Evolutionary conservation across 1,140 invertebrate genomes (phyloP), one percentile per base, ranked within the genome.

Genomic region (Drosophila grimshawi): DNA sequence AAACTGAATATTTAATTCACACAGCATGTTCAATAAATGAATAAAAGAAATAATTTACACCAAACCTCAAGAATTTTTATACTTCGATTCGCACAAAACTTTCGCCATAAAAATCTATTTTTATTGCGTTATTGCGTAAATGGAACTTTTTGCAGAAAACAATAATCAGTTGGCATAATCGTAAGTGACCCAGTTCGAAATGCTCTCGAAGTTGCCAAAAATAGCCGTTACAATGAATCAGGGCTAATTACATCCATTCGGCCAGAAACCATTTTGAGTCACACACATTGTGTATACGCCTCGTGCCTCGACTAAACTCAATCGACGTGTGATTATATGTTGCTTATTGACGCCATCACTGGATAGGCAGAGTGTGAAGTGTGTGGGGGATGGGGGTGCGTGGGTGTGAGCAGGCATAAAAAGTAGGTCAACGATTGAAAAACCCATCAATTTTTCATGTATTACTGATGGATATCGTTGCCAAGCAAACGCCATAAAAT

Each of bases 1-100:
- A 65, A 51, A 53, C 53, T 72, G 69, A 69, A 11, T 37, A 62
- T 69, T 62, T 69, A 46, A 69, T 57, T 69, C 71, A 55, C 71
- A 69, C 49, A 76, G 39, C 64, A 72, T 81, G 73, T 86, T 86
- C 80, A 88, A 88, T 88, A 88, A 88, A 88, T 73, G 55, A 88
- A 88, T 88, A 88, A 88, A 88, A 70, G 55, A 80, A 88, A 88
- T 88, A 82, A 88, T 88, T 88, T 88, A 88, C 83, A 86, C 81
- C 74, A 80, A 53, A 62, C 3, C 19, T 11, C 60, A 49, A 35
- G 29, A n/a, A 7, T 29, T 52, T 19, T 49, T 41, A 41, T 33
- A 27, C 32, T 35, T 11, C 8, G 8, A 10, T 29, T n/a, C 5
- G 39, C 51, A 45, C 46, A 60, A 41, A 70, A 71, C 45, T 73